Percentiles rank a stretch among this genome's conserved stretches.
phyloP scores from a whole-genome alignment of 2,888 invertebrate genomes.

The Mythimna ferrago region DNA sequence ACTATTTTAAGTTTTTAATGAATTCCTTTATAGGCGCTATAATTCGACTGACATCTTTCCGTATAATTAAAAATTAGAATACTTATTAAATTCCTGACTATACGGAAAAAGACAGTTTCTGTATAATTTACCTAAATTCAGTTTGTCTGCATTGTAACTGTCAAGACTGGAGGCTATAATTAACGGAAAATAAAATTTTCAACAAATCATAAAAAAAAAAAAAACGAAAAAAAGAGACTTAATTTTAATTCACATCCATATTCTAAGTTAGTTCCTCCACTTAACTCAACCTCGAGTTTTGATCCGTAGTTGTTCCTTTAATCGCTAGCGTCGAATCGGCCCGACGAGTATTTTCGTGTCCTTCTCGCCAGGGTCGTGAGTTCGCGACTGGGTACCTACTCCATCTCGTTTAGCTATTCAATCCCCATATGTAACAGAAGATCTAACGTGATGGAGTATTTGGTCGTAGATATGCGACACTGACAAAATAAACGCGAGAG shows the following conservation, averaged over 20 bases:
- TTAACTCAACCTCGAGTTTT: background rate
- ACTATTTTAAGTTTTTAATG: conserved; percentile 19
- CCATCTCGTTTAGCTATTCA: no score
- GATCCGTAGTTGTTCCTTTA: no score
- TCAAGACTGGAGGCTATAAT: conserved; percentile 23
- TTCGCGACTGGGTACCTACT: no score
- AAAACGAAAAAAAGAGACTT: background rate
- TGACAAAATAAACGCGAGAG: no score
- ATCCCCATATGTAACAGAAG: no score
- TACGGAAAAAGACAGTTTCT: background rate
- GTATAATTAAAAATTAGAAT: background rate
- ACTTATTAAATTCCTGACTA: background rate
- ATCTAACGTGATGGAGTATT: no score
- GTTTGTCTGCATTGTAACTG: background rate
- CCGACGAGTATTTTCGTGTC: no score
- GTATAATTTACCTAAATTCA: background rate
- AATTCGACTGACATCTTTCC: background rate
- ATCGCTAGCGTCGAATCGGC: no score
- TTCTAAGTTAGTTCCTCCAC: background rate
- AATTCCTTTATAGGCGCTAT: background rate
- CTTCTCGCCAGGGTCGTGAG: no score
- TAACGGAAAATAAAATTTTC: background rate
- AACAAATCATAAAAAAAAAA: background rate
- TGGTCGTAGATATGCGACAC: no score
- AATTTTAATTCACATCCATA: background rate